A percentile compares a stretch with the other conserved stretches of the same genome.
phyloP scores from a whole-genome alignment of 2,113 vertebrate species.

The Haplochromis vanheusdeni region DNA sequence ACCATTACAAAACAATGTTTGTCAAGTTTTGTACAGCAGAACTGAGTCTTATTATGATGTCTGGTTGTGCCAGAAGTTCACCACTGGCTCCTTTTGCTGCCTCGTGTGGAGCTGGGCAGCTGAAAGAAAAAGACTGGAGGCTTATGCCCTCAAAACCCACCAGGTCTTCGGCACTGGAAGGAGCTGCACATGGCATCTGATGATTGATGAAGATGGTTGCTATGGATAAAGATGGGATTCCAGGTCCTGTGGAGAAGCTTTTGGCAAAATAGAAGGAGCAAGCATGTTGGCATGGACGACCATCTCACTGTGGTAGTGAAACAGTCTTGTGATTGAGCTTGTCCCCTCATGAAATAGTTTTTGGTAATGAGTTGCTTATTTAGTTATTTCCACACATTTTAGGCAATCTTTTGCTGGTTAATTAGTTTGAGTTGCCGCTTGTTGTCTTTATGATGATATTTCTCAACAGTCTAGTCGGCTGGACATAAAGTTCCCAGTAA shows the following conservation, averaged over 20 bases:
- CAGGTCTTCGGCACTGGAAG: conserved; percentile 28
- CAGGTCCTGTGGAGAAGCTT: conserved; percentile 37
- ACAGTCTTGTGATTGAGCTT: neutral
- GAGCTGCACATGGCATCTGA: conserved; percentile 46
- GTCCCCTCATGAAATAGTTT: neutral
- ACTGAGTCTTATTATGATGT: neutral
- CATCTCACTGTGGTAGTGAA: neutral
- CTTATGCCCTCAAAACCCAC: conserved; percentile 48
- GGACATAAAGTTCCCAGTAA: neutral
- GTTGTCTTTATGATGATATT: neutral
- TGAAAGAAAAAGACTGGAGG: conserved; percentile 35
- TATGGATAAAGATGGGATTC: conserved; percentile 44
- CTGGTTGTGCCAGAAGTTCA: conserved; percentile 1
- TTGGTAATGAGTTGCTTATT: neutral
- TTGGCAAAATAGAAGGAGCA: conserved; percentile 8
- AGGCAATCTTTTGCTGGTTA: neutral
- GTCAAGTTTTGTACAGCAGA: neutral
- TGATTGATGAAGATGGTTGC: conserved; percentile 64
- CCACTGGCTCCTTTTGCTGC: conserved; percentile 21
- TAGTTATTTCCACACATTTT: neutral
- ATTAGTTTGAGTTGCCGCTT: neutral
- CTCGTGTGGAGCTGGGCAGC: conserved; percentile 6
- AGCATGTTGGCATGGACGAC: neutral
- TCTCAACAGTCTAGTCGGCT: neutral
- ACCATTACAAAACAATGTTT: neutral